phyloP scores from a whole-genome alignment of 2,797 vertebrate species.

The Eulemur albifrons region DNA sequence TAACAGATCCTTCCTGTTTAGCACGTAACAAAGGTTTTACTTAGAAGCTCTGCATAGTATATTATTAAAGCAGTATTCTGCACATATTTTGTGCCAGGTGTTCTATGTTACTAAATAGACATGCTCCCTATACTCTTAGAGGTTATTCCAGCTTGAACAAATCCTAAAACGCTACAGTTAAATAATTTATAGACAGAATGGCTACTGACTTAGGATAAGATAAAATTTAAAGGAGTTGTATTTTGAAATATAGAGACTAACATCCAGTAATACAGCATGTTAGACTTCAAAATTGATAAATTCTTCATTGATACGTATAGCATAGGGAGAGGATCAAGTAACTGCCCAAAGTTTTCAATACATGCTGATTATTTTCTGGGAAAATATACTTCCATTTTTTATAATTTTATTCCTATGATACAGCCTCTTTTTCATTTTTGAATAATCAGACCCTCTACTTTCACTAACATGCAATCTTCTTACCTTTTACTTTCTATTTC shows the following conservation, averaged over 20 bases:
- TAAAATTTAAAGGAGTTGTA: background rate
- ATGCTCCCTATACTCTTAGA: constrained; percentile 47
- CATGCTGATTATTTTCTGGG: background rate
- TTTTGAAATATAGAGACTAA: constrained; percentile 42
- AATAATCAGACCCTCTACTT: background rate
- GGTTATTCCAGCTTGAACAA: constrained; percentile 40
- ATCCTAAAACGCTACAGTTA: constrained; percentile 37
- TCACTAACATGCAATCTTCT: background rate
- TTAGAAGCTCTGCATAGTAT: background rate
- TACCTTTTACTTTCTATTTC: background rate
- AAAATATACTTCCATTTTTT: background rate
- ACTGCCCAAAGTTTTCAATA: background rate
- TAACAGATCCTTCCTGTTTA: constrained; percentile 47
- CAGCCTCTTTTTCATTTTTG: background rate
- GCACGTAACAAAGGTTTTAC: constrained; percentile 36
- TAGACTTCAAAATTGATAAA: background rate
- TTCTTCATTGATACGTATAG: background rate
- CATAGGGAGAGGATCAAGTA: background rate
- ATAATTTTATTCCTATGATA: background rate
- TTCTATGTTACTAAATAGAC: constrained; percentile 20
- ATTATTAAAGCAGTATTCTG: background rate
- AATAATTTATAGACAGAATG: background rate
- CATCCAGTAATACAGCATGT: background rate
- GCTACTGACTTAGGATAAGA: background rate
- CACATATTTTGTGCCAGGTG: constrained; percentile 47